Conservation (phyloP, 2,113 vertebrate genomes). For the Chamaea fasciata region DNA sequence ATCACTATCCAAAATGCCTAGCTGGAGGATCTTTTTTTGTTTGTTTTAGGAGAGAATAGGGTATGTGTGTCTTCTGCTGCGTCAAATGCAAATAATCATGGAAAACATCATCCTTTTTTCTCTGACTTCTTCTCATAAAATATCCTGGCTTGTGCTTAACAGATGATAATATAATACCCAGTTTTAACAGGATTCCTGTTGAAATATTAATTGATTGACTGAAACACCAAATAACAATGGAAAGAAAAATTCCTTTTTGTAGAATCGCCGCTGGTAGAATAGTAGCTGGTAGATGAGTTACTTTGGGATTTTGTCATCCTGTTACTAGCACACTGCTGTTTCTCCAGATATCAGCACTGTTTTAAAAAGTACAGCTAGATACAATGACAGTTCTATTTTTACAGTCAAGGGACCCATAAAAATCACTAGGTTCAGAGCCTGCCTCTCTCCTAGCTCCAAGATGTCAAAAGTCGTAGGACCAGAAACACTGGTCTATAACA, state of each 20-base stretch:
- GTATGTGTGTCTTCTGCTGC: not conserved
- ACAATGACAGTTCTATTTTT: accelerated
- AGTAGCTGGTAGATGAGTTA: not conserved
- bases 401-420: not conserved
- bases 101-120: not conserved
- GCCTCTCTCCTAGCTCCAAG: not conserved
- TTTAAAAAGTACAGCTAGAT: not conserved
- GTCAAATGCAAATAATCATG: not conserved
- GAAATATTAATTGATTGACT: not conserved
- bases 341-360: not conserved
- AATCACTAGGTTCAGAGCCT: not conserved
- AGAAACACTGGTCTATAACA: not conserved
- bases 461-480: not conserved
- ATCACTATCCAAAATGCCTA: not conserved
- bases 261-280: not conserved
- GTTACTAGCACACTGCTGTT: not conserved
- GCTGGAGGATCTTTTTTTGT: not conserved
- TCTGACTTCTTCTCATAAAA: not conserved
- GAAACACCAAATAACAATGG: not conserved
- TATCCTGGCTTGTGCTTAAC: not conserved
- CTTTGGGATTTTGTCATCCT: not conserved
- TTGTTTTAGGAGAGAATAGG: not conserved
- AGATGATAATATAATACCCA: not conserved
- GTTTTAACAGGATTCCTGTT: not conserved
- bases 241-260: not conserved